These are phyloP conservation scores for Coracias cyanogaster DNA, from an alignment of 2,797 vertebrate species.

Conservation along the genomic window DNA sequence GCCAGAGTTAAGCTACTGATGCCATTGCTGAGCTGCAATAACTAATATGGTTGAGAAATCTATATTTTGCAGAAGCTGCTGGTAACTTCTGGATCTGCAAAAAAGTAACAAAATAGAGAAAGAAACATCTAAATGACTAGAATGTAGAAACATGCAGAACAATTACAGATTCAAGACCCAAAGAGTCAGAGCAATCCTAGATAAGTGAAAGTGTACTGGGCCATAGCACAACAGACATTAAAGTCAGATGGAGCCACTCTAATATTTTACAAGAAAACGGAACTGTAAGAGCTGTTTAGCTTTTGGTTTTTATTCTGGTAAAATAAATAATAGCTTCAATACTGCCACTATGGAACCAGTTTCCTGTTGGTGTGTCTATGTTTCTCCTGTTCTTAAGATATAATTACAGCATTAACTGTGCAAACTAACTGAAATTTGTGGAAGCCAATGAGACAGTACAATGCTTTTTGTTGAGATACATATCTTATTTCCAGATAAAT, in stretches of 20 bases:
- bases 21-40: neutral
- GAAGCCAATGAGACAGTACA: neutral
- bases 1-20: neutral
- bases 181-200: neutral
- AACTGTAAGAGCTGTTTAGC: neutral
- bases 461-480: neutral
- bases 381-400: neutral
- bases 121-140: neutral
- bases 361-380: neutral
- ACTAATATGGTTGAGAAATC: neutral
- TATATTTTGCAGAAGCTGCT: neutral
- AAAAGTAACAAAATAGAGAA: neutral
- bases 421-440: neutral
- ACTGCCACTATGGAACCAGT: neutral
- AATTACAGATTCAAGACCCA: neutral
- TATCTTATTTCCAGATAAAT: neutral
- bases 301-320: neutral
- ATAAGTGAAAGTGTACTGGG: neutral
- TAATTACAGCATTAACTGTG: fast-evolving
- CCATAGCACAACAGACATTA: neutral
- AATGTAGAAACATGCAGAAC: neutral
- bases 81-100: neutral
- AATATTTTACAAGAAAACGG: neutral
- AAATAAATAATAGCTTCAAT: neutral
- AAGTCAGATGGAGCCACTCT: neutral